Conservation (phyloP, 2,888 invertebrate genomes). For the Eupithecia inturbata region DNA sequence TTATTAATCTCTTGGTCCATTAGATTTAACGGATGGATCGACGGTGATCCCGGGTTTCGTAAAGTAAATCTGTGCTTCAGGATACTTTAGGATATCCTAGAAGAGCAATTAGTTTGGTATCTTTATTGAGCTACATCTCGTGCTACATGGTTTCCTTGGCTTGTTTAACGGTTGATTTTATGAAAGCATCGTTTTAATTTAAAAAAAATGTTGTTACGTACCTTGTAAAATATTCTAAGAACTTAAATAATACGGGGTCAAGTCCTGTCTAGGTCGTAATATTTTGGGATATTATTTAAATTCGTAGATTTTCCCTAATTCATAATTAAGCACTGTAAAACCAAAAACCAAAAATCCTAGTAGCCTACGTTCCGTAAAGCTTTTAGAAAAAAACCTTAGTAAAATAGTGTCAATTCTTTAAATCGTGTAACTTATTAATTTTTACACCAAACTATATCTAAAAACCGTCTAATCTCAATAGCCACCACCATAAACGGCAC, state of each 20-base stretch:
- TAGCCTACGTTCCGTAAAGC: too few relatives aligned
- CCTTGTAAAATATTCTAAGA: neutral
- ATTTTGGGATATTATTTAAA: too few relatives aligned
- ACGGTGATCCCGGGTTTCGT: constrained; percentile 46
- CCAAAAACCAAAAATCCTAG: too few relatives aligned
- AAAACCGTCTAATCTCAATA: too few relatives aligned
- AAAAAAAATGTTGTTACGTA: neutral
- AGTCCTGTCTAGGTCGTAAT: neutral
- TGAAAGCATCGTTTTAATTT: neutral
- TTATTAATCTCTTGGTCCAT: constrained; percentile 78
- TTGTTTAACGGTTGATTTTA: neutral
- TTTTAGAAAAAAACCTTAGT: too few relatives aligned
- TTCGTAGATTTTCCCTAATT: too few relatives aligned
- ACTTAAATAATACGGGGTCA: neutral
- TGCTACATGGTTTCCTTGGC: neutral
- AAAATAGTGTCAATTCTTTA: neutral
- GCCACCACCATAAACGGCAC: too few relatives aligned
- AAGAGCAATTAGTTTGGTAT: constrained; percentile 10
- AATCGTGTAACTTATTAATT: neutral
- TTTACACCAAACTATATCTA: neutral
- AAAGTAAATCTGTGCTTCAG: constrained; percentile 25
- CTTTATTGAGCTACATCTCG: neutral
- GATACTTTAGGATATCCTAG: constrained; percentile 25
- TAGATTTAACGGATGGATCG: constrained; percentile 69
- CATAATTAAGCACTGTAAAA: too few relatives aligned